phyloP scores from a whole-genome alignment of 2,888 invertebrate species.

The Hoplodrina ambigua region DNA sequence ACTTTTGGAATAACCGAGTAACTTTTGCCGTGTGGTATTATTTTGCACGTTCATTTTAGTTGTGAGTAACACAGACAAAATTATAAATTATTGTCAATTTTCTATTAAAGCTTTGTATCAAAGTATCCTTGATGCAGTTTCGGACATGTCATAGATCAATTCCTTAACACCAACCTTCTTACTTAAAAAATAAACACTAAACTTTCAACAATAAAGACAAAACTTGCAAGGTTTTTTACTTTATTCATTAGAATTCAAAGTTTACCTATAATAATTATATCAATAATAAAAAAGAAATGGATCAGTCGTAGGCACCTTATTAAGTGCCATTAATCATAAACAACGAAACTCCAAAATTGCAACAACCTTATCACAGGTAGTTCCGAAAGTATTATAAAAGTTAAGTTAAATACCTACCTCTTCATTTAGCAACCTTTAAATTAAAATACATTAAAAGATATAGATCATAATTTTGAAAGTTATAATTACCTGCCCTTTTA shows the following conservation, averaged over 20 bases:
- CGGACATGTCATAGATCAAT: too few species aligned
- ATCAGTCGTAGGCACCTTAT: slow-evolving; percentile 19
- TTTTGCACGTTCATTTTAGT: neutral
- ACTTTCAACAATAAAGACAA: too few species aligned
- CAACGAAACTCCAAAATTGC: slow-evolving; percentile 25
- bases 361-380: slow-evolving; percentile 42
- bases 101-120: too few species aligned
- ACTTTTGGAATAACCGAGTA: slow-evolving; percentile 21
- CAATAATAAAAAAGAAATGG: neutral
- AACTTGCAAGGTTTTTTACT: too few species aligned
- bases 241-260: too few species aligned
- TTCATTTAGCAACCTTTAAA: slow-evolving; percentile 21
- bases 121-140: too few species aligned
- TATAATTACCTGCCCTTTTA: slow-evolving; percentile 69
- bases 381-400: slow-evolving; percentile 26
- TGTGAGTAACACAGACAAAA: too few species aligned
- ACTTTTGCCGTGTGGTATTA: slow-evolving; percentile 4
- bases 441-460: slow-evolving; percentile 51
- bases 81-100: too few species aligned
- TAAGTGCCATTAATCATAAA: slow-evolving; percentile 44
- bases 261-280: neutral
- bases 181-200: too few species aligned
- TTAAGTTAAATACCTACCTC: slow-evolving; percentile 1
- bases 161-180: too few species aligned
- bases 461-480: slow-evolving; percentile 62